Evolutionary conservation across 1,140 invertebrate genomes (phyloP).

Genomic region (Atta texana): DNA sequence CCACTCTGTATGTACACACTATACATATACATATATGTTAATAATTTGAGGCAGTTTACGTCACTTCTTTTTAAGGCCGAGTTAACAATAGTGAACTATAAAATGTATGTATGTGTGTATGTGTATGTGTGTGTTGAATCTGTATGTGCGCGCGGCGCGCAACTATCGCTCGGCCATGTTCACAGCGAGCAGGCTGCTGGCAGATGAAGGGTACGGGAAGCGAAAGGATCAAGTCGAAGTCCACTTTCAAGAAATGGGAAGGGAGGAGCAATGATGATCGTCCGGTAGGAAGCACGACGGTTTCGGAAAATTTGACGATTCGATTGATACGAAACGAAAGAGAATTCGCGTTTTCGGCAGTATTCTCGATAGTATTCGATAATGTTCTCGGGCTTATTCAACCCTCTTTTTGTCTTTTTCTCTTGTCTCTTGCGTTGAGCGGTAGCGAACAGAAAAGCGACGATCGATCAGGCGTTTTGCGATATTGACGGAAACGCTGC

Average conservation of each 20-base stretch:
- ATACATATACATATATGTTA: conserved; percentile 72
- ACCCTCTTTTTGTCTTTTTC: not conserved
- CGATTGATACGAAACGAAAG: conserved; percentile 28
- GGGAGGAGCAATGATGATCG: not conserved
- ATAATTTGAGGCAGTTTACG: conserved; percentile 78
- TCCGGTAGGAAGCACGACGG: conserved; percentile 40
- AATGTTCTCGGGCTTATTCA: not conserved
- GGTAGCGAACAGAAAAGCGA: not conserved
- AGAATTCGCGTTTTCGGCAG: not conserved
- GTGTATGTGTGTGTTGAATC: conserved; percentile 6
- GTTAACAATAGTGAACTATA: conserved; percentile 77
- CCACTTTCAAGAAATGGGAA: not conserved
- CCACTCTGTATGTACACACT: conserved; percentile 40
- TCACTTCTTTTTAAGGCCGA: conserved; percentile 77
- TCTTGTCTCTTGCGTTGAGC: not conserved
- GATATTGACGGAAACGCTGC: not conserved
- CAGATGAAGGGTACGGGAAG: conserved; percentile 11
- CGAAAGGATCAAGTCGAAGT: conserved; percentile 15
- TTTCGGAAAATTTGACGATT: conserved; percentile 28
- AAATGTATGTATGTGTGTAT: not conserved
- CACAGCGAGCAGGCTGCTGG: conserved; percentile 50
- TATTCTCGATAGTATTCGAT: not conserved
- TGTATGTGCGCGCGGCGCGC: conserved; percentile 37
- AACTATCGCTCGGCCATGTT: conserved; percentile 61
- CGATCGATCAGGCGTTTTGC: conserved; percentile 6